phyloP scores from a whole-genome alignment of 2,797 vertebrate species.

The Pyrrhura leucotis region DNA sequence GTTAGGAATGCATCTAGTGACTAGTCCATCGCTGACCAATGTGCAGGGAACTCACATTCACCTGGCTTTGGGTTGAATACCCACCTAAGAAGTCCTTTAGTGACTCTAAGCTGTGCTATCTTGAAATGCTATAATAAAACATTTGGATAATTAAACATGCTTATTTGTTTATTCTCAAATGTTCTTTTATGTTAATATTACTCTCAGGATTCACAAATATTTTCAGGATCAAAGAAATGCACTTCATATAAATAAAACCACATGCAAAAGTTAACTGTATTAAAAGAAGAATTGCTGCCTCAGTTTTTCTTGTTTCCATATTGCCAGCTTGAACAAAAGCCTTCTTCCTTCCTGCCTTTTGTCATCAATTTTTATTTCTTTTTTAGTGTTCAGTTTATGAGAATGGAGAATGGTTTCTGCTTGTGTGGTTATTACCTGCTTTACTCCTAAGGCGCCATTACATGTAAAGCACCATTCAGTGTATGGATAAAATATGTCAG shows the following conservation, averaged over 20 bases:
- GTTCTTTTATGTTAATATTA: neutral
- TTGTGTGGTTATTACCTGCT: neutral
- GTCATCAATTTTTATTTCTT: neutral
- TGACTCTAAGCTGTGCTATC: neutral
- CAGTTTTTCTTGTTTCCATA: neutral
- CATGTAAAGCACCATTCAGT: neutral
- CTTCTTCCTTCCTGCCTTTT: neutral
- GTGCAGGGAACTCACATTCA: neutral
- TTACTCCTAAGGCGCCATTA: neutral
- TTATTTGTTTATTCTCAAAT: neutral
- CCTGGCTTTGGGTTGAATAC: neutral
- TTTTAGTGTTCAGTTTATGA: neutral
- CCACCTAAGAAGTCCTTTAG: neutral
- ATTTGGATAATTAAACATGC: conserved; percentile 9
- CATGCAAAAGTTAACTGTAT: neutral
- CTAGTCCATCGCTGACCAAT: neutral
- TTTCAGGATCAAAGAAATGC: neutral
- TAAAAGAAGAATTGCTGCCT: neutral
- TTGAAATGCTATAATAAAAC: neutral
- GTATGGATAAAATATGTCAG: neutral
- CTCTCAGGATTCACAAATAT: neutral
- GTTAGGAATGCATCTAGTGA: neutral
- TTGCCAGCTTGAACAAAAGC: neutral
- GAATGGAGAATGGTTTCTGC: neutral
- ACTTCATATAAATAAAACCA: neutral